A percentile compares a stretch with the other conserved stretches of the same genome.
These are phyloP conservation scores for Danionella cerebrum DNA, from an alignment of 2,113 vertebrate genomes.

Conservation along the genomic window DNA sequence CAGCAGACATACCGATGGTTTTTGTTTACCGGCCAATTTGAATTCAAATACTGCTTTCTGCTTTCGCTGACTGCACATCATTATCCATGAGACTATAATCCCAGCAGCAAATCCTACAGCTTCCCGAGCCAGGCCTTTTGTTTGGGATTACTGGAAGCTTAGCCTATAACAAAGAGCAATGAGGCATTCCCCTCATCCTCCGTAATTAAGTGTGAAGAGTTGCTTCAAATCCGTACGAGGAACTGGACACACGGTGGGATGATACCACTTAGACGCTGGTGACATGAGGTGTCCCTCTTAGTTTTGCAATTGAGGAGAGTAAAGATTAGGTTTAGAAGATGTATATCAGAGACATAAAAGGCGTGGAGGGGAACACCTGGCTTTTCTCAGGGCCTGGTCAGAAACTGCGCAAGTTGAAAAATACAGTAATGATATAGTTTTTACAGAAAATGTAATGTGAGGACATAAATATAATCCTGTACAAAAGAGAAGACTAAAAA, in stretches of 20 bases:
- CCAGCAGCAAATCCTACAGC: conserved; percentile 87
- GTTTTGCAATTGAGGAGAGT: not conserved
- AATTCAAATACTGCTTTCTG: conserved; percentile 98
- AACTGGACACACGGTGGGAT: conserved; percentile 61
- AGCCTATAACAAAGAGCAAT: conserved; percentile 98
- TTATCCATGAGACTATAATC: conserved; percentile 91
- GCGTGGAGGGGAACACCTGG: not conserved
- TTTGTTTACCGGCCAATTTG: conserved; percentile 99
- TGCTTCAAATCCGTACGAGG: conserved; percentile 90
- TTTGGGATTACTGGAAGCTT: conserved; percentile 99
- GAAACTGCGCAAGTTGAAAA: too few species aligned
- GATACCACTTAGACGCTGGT: conserved; percentile 45
- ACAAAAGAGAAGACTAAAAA: too few species aligned
- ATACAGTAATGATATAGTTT: too few species aligned
- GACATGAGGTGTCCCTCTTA: conserved; percentile 5
- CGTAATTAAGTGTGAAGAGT: conserved; percentile 99
- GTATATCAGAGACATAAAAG: not conserved
- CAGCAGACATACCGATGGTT: conserved; percentile 80
- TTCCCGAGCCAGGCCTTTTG: conserved; percentile 95
- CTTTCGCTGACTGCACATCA: conserved; percentile 90
- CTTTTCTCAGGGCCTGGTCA: not conserved
- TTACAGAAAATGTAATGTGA: too few species aligned
- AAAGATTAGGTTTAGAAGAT: not conserved
- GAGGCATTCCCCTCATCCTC: conserved; percentile 95
- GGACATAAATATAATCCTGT: too few species aligned